Base-by-base conservation (phyloP, 2,888 invertebrate species). In the Cataglyphis albicans region DNA sequence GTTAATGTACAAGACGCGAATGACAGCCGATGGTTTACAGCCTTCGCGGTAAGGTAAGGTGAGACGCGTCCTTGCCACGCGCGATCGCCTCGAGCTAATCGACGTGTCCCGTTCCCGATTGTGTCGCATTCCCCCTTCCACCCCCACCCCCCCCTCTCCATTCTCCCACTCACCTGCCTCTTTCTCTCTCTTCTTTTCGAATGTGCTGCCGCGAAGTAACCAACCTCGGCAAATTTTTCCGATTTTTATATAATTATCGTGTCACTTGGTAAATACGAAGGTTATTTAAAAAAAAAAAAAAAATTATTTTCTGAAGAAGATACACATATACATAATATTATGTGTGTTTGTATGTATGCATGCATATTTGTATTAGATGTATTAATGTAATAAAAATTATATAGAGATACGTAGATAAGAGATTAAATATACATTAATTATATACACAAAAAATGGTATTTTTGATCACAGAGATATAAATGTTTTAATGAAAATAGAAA, bases 1-100 rank as follows among this genome's bases (percentile, higher is more conserved):
- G 82, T 86, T 81, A 82, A 70, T 68, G 64, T 61, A 57, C 55
- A 81, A 78, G 70, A 41, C 57, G 85, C 59, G 63, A 76, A 84
- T 80, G 78, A 81, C 86, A 84, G 84, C 68, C 67, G 83, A 89
- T 82, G 78, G 65, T 68, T 64, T 68, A 59, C 61, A 82, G 80
- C 89, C 83, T 86, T 87, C 83, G 67, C 75, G 83, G 83, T 87
- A 89, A 88, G 84, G 81, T 84, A 83, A 88, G 84, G 81, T 84
- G 83, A 88, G 59, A 68, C 63, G 63, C 84, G 87, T 73, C 88
- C 89, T 90, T 90, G 89, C 80, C 83, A 82, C 85, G 82, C 64
- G 81, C 83, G 81, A 84, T 84, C 76, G 85, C 87, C 82, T 86
- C 82, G 72, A 81, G 73, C 83, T 82, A 86, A 88, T 88, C 82